Conservation (phyloP, 2,888 invertebrate species). For the Chelonus formosanus region DNA sequence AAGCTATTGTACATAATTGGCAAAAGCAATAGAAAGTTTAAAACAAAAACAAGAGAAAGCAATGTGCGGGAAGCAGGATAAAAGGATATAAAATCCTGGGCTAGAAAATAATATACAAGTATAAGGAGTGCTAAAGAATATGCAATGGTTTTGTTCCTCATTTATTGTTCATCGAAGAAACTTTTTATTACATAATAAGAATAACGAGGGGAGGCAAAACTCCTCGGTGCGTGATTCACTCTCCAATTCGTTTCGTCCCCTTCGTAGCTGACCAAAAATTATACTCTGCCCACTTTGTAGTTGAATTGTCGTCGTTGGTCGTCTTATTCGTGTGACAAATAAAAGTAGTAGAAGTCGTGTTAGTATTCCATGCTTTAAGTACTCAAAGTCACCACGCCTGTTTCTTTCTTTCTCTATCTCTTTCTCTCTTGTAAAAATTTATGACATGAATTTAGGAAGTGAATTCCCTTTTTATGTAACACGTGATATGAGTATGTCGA, state of each 20-base stretch:
- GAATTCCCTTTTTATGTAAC: not conserved
- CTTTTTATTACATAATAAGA: conserved; percentile 7
- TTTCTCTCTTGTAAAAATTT: not conserved
- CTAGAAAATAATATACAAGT: not conserved
- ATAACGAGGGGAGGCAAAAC: not conserved
- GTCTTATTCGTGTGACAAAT: not conserved
- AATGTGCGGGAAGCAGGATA: not conserved
- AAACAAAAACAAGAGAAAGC: not conserved
- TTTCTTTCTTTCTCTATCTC: not conserved
- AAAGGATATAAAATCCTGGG: not conserved
- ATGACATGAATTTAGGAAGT: not conserved
- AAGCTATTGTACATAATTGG: not conserved
- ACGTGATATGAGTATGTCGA: conserved; percentile 47
- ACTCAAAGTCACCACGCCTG: conserved; percentile 7
- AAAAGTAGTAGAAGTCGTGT: not conserved
- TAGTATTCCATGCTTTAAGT: conserved; percentile 1
- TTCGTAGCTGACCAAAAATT: not conserved
- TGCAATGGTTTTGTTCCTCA: not conserved
- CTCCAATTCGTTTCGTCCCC: not conserved
- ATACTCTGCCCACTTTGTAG: not conserved
- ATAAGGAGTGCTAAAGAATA: not conserved
- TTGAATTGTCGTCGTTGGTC: conserved; percentile 1
- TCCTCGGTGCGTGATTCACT: not conserved
- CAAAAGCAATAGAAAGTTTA: not conserved
- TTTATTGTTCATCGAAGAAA: not conserved